Evolutionary conservation across 2,888 invertebrate species (phyloP).

Genomic region (Nemotelus pantherinus): DNA sequence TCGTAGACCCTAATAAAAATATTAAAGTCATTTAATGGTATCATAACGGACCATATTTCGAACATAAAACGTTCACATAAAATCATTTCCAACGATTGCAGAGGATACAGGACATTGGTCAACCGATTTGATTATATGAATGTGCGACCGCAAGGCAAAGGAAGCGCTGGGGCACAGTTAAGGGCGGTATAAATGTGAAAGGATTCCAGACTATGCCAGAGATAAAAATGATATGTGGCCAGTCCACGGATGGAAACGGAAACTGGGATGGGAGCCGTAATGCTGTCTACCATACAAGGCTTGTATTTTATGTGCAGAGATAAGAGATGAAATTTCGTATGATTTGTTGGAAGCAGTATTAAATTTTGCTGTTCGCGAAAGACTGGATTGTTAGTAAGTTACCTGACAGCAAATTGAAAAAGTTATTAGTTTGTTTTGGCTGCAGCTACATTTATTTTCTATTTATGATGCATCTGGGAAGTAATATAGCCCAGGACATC

Average conservation of each 20-base stretch:
- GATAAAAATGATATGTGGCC: conserved; percentile 49
- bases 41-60: conserved; percentile 47
- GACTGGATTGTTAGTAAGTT: not conserved
- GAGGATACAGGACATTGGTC: conserved; percentile 35
- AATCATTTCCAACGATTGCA: conserved; percentile 45
- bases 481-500: too few species aligned
- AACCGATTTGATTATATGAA: conserved; percentile 39
- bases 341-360: conserved; percentile 26
- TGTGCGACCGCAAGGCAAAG: conserved; percentile 17
- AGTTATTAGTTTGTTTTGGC: too few species aligned
- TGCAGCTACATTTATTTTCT: too few species aligned
- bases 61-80: conserved; percentile 49
- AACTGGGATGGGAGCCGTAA: conserved; percentile 22
- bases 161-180: not conserved
- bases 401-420: conserved; percentile 16
- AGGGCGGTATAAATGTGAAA: conserved; percentile 12
- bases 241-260: not conserved
- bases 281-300: not conserved
- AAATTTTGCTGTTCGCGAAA: conserved; percentile 11
- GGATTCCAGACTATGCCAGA: conserved; percentile 34
- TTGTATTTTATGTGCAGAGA: conserved; percentile 18
- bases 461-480: too few species aligned
- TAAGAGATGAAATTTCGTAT: conserved; percentile 28
- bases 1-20: conserved; percentile 48
- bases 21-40: conserved; percentile 48